These are phyloP conservation scores for Acrobasis consociella DNA, from an alignment of 2,888 invertebrate species.

Conservation along the genomic window DNA sequence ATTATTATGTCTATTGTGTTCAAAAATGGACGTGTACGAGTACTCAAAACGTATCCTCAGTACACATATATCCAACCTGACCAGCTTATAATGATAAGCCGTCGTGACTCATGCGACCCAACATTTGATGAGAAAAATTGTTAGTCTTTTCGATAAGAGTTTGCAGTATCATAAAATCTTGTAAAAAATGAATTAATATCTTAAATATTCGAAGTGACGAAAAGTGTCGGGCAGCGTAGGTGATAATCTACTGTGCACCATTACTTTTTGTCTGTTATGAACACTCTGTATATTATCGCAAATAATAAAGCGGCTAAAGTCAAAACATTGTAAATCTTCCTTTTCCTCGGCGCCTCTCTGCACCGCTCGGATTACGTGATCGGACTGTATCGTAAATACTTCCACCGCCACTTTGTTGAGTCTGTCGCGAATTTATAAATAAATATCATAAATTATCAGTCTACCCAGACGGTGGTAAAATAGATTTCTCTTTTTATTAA, in stretches of 20 bases:
- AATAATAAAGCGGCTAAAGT: constrained; percentile 14
- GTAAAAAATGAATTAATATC: neutral
- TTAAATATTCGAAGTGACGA: constrained; percentile 7
- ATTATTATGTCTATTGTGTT: neutral
- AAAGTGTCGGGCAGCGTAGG: constrained; percentile 13
- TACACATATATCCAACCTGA: no score
- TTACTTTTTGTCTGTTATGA: constrained; percentile 10
- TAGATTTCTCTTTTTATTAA: constrained; percentile 15
- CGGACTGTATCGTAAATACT: constrained; percentile 15
- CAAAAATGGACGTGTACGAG: no score
- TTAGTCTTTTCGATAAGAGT: no score
- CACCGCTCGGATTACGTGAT: constrained; percentile 14
- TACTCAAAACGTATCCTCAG: no score
- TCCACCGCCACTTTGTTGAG: constrained; percentile 20
- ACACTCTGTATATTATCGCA: neutral
- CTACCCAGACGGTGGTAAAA: constrained; percentile 12
- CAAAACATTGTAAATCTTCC: constrained; percentile 18
- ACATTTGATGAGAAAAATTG: no score
- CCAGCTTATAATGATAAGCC: no score
- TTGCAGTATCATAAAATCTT: neutral
- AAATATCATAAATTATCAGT: constrained; percentile 9
- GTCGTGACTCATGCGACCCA: no score
- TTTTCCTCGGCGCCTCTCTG: constrained; percentile 15
- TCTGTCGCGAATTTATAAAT: constrained; percentile 21
- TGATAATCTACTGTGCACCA: constrained; percentile 8